A percentile compares a stretch with the other conserved stretches of the same genome.
phyloP scores from a whole-genome alignment of 2,888 invertebrate genomes.

The Poecilus cupreus region DNA sequence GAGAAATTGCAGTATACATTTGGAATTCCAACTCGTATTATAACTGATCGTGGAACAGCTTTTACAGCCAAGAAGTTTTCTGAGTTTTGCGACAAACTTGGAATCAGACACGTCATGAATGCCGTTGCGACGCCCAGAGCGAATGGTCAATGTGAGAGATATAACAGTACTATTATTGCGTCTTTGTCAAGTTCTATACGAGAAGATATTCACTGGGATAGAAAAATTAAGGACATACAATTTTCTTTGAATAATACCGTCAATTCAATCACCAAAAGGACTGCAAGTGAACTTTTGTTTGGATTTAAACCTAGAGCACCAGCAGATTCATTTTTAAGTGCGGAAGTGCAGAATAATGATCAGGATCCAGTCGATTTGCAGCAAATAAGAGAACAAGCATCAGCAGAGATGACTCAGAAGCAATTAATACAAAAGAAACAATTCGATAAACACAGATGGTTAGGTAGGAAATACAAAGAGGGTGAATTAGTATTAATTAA shows the following conservation, averaged over 20 bases:
- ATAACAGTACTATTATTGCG: background rate
- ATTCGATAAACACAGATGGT: slow-evolving; percentile 57
- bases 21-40: slow-evolving; percentile 1
- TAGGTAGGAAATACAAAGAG: slow-evolving; percentile 50
- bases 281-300: slow-evolving; percentile 61
- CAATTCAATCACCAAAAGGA: slow-evolving; percentile 60
- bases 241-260: background rate
- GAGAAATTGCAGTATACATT: background rate
- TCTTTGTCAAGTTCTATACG: background rate
- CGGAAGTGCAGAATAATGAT: slow-evolving; percentile 60
- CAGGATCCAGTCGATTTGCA: slow-evolving; percentile 56
- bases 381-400: slow-evolving; percentile 28
- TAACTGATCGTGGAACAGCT: background rate
- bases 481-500: slow-evolving; percentile 61
- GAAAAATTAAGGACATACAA: background rate
- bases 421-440: slow-evolving; percentile 58
- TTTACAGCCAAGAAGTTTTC: background rate
- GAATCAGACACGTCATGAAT: slow-evolving; percentile 2
- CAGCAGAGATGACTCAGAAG: background rate
- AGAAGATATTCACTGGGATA: background rate
- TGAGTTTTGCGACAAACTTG: background rate
- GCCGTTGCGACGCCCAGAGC: slow-evolving; percentile 3
- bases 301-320: slow-evolving; percentile 60
- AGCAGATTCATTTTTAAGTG: slow-evolving; percentile 51
- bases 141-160: background rate